A percentile compares a stretch with the other conserved stretches of the same genome.
phyloP scores from a whole-genome alignment of 1,140 invertebrate species.

The Rhizoglyphus robini region DNA sequence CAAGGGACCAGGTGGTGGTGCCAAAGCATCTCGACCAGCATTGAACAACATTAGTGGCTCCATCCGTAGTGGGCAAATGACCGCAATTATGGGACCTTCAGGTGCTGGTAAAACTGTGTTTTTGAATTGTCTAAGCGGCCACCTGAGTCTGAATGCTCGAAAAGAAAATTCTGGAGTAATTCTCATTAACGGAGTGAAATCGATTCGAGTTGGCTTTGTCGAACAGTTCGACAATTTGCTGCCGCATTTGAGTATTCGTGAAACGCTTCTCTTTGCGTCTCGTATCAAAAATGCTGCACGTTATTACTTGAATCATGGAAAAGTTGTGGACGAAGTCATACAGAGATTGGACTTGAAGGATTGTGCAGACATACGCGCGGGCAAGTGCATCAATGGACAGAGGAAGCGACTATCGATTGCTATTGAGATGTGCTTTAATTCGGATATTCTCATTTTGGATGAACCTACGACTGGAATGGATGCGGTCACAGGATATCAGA shows the following conservation, averaged over 20 bases:
- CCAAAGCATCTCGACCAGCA: background rate
- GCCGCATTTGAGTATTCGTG: slow-evolving; percentile 69
- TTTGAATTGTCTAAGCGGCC: slow-evolving; percentile 30
- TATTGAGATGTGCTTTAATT: slow-evolving; percentile 86
- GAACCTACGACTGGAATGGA: slow-evolving; percentile 69
- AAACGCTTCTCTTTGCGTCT: slow-evolving; percentile 78
- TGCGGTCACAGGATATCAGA: slow-evolving; percentile 57
- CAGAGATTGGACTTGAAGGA: slow-evolving; percentile 71
- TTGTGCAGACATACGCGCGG: no score
- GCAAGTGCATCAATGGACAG: slow-evolving; percentile 73
- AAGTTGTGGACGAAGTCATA: slow-evolving; percentile 64
- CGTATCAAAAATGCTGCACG: slow-evolving; percentile 52
- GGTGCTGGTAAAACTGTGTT: slow-evolving; percentile 42
- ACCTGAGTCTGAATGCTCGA: background rate
- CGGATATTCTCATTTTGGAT: slow-evolving; percentile 91
- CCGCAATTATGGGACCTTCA: slow-evolving; percentile 49
- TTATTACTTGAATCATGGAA: slow-evolving; percentile 13
- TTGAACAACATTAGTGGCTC: slow-evolving; percentile 52
- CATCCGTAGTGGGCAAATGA: slow-evolving; percentile 45
- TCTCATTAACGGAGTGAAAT: slow-evolving; percentile 2
- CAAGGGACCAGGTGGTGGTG: no score
- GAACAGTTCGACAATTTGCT: slow-evolving; percentile 74
- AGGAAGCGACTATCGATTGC: slow-evolving; percentile 82
- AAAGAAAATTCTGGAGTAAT: slow-evolving; percentile 12
- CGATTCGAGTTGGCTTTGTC: slow-evolving; percentile 20